phyloP scores from a whole-genome alignment of 2,113 vertebrate genomes.

The Platichthys stellatus region DNA sequence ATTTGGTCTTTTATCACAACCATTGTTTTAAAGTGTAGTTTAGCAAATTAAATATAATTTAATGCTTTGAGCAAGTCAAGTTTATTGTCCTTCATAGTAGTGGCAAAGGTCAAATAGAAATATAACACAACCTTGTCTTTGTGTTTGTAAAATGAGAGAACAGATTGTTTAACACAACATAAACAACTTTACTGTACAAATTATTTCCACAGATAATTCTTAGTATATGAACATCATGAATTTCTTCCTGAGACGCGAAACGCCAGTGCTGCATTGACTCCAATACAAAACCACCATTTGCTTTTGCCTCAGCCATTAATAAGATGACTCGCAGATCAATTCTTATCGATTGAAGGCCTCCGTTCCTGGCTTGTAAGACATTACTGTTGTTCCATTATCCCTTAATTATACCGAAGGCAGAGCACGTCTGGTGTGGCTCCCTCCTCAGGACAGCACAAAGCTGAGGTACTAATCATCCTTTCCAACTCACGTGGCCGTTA shows the following conservation, averaged over 20 bases:
- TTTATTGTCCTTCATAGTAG: too few relatives aligned
- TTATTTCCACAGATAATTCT: neutral
- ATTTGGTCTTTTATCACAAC: too few relatives aligned
- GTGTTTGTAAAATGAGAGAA: neutral
- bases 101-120: too few relatives aligned
- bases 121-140: neutral
- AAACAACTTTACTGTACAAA: neutral
- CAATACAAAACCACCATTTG: slow-evolving; percentile 41
- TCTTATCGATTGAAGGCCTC: slow-evolving; percentile 64
- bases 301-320: slow-evolving; percentile 66
- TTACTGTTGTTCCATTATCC: slow-evolving; percentile 75
- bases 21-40: too few relatives aligned
- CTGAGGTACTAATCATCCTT: slow-evolving; percentile 43
- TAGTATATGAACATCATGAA: neutral
- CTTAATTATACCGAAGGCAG: slow-evolving; percentile 71
- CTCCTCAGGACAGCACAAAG: slow-evolving; percentile 36
- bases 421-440: slow-evolving; percentile 20
- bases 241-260: slow-evolving; percentile 17
- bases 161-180: neutral
- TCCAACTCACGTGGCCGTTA: slow-evolving; percentile 36
- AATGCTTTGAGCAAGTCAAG: too few relatives aligned
- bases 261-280: slow-evolving; percentile 24
- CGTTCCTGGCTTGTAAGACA: slow-evolving; percentile 80
- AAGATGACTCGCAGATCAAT: slow-evolving; percentile 73
- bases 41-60: too few relatives aligned